Base-by-base conservation (phyloP, 53 echinoderm and acorn worm genomes). In the Actinopyga echinites region DNA sequence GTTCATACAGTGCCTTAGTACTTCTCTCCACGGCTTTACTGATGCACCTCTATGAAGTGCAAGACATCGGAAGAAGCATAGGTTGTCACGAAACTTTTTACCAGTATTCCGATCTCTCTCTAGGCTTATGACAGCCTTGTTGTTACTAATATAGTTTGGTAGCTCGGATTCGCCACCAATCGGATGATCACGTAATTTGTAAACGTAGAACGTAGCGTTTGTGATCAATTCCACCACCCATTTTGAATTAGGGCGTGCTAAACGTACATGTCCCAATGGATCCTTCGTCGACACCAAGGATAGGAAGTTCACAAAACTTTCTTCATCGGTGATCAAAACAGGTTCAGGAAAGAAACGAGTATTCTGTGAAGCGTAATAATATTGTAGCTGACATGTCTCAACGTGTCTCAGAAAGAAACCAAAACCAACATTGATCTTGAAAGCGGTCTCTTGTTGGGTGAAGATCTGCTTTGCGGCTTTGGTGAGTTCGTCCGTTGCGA, bases 281-380 rank as follows among this genome's bases (percentile, higher is more conserved):
- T 64, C 65, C 19, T 25, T 23, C 20, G 60, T 17, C 3, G 32
- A 22, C 1, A 87, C 19, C 0, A 8, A 35, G 28, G 10, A 60
- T 9, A 86, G 61, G 32, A 85, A 71, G 2, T 26, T 26, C 20
- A 69, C 56, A 12, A 90, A 43, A 34, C 54, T 65, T 0, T 26
- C 54, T 2, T 13, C 11, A 38, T 57, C 64, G 13, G 77, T 80
- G 19, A 87, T 69, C 58, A 54, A 1, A 1, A 49, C 30, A 0
- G 87, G 85, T 33, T 56, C 49, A 0, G 71, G 32, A 29, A 86
- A 77, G 29, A 84, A 42, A 5, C 65, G 59, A 12, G 83, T 66
- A 40, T 91, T 87, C 43, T 83, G 62, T 12, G 65, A 68, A 1
- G 79, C 49, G 32, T 87, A 79, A 19, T 77, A 87, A 12, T 79